Base-by-base conservation (phyloP, 1,140 invertebrate species). In the Chelonus insularis region DNA sequence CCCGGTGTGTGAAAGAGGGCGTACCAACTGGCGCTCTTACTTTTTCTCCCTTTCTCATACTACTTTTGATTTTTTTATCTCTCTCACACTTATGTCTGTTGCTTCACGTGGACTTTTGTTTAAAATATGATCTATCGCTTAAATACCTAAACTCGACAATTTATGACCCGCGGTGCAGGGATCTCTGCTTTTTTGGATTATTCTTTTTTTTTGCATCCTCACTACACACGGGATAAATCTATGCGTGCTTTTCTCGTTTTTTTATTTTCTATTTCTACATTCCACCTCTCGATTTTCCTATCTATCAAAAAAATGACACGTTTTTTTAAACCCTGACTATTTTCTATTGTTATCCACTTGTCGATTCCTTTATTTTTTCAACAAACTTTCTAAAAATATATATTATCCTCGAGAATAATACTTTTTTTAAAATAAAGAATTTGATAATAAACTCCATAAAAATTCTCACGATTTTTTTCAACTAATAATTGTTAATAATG, bases 41-140 rank as follows among this genome's bases (percentile, higher is more conserved):
- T 16, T 16, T 51, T 20, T 64, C 57, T 41, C 39, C 47, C 20
- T 43, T 18, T 20, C 20, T 21, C 12, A n/a, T 48, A 14, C 45
- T 43, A 8, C 11, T 12, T 45, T 37, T 18, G 37, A 25, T 47
- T 20, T 47, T 34, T 47, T 37, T 18, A 11, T 32, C 54, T 32
- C 12, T 54, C 4, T 51, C 36, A 47, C 39, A 20, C 23, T n/a
- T 12, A 11, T n/a, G 41, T 57, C 21, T 34, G 25, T 50, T 43
- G 39, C 66, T 66, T 63, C 62, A 60, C 56, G 16, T 57, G 59
- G 57, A 74, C 70, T 74, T 77, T 78, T 77, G 72, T 79, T 79
- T 79, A 77, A 76, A 75, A 76, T 68, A 75, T 78, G 76, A 79
- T 78, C 71, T 78, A 79, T 78, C 65, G 72, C 72, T 77, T 76